phyloP scores from a whole-genome alignment of 2,113 vertebrate species.

The Sebastes fasciatus region DNA sequence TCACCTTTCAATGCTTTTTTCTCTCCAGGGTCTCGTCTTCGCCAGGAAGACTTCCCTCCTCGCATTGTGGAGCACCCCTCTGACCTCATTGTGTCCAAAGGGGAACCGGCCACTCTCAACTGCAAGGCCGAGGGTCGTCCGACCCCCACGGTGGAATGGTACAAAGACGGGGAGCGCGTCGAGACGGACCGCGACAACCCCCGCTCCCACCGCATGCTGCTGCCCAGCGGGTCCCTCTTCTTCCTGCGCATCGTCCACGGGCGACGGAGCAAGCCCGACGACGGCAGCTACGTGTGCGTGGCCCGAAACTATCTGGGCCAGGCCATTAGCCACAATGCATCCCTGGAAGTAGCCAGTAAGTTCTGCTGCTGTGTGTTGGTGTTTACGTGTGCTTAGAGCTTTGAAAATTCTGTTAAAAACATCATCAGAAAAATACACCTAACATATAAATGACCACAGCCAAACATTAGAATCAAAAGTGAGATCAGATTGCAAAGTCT shows the following conservation, averaged over 20 bases:
- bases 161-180: slow-evolving; percentile 82
- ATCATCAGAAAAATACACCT: neutral
- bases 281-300: slow-evolving; percentile 94
- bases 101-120: slow-evolving; percentile 83
- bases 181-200: slow-evolving; percentile 82
- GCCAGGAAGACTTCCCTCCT: slow-evolving; percentile 84
- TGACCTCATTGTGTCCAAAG: slow-evolving; percentile 83
- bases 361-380: slow-evolving; percentile 43
- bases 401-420: neutral
- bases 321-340: slow-evolving; percentile 95
- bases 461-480: neutral
- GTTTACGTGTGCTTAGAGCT: neutral
- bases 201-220: slow-evolving; percentile 83
- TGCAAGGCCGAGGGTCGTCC: slow-evolving; percentile 83
- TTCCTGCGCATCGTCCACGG: slow-evolving; percentile 95
- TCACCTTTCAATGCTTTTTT: neutral
- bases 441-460: neutral
- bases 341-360: slow-evolving; percentile 98
- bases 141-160: slow-evolving; percentile 82
- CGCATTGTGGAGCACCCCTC: slow-evolving; percentile 84
- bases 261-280: slow-evolving; percentile 92
- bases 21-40: slow-evolving; percentile 80
- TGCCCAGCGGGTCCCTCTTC: slow-evolving; percentile 92
- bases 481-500: neutral
- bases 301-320: slow-evolving; percentile 97